Evolutionary conservation across 2,888 invertebrate species (phyloP), one percentile per base, ranked within the genome.

Genomic region (Drosophila yooni): DNA sequence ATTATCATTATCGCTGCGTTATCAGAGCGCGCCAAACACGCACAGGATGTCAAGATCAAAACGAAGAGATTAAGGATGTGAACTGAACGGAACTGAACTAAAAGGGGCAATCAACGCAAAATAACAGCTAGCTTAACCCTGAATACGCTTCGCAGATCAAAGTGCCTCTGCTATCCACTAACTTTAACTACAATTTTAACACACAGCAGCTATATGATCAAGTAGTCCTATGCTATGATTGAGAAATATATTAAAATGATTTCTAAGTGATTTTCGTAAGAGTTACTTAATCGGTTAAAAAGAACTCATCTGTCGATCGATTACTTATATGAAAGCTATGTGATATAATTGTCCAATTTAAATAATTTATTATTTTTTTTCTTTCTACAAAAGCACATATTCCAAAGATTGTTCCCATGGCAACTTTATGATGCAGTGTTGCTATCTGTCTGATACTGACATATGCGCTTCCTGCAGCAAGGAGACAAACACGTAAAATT

Each of bases 1-100:
- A 72, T 79, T 70, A 79, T 70, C 78, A 67, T 54, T 79, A 79
- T 76, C 67, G 60, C 4, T n/a, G 27, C n/a, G 40, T 70, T 81
- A 81, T 81, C 79, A 74, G 60, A 74, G 58, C 56, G 56, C 57
- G n/a, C 27, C 25, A 56, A 53, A 36, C 62, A 70, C 64, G 72
- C 62, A 59, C 40, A 29, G 53, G 15, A 43, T 18, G 31, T 67
- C 46, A 48, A 56, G 54, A 77, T 67, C 43, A 29, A 0, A 33
- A 40, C 29, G 3, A 5, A 53, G 3, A 57, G 65, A 80, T 79
- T 52, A 36, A 7, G 29, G 27, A 36, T 27, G 34, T 18, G 43
- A 21, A 21, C 33, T 27, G 27, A 54, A 54, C 36, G n/a, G 52
- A 52, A 52, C 43, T 5, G 11, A 43, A 21, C 6, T 15, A 18